Conservation (phyloP, 2,113 vertebrate genomes). For the Tenebrosternarchus preto region DNA sequence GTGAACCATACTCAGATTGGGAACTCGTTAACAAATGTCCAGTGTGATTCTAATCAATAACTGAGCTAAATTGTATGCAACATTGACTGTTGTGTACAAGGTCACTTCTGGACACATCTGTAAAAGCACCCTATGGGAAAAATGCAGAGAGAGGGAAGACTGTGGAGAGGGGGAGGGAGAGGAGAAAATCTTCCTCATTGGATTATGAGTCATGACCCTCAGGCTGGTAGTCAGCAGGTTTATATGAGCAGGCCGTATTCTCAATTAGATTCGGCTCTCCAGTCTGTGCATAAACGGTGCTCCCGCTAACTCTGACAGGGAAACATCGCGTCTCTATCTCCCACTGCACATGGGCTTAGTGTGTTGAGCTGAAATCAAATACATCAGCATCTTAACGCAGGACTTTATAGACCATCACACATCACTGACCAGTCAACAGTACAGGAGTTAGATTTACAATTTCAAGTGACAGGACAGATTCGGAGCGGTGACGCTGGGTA, state of each 20-base stretch:
- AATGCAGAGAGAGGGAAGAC: neutral
- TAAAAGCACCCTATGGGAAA: constrained; percentile 3
- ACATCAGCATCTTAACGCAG: constrained; percentile 4
- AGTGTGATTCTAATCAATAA: constrained; percentile 33
- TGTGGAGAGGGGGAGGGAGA: neutral
- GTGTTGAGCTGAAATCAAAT: constrained; percentile 5
- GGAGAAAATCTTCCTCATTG: constrained; percentile 40
- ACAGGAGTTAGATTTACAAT: constrained; percentile 31
- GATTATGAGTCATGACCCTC: constrained; percentile 49
- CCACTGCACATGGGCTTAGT: constrained; percentile 27
- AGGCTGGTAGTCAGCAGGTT: constrained; percentile 51
- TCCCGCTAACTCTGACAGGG: constrained; percentile 41
- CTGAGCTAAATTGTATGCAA: constrained; percentile 27
- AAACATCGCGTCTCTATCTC: constrained; percentile 28
- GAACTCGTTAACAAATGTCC: constrained; percentile 5
- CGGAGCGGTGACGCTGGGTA: neutral
- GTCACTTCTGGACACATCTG: constrained; percentile 40
- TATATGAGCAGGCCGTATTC: constrained; percentile 26
- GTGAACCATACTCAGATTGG: neutral
- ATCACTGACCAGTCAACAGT: constrained; percentile 13
- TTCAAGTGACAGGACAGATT: neutral
- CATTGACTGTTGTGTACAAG: constrained; percentile 40
- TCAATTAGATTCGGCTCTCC: constrained; percentile 43
- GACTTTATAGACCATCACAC: constrained; percentile 15
- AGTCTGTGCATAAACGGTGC: constrained; percentile 25